Percentiles rank a stretch among this genome's conserved stretches.
Conservation (phyloP, 2,888 invertebrate species). For the Luperina nickerlii region DNA sequence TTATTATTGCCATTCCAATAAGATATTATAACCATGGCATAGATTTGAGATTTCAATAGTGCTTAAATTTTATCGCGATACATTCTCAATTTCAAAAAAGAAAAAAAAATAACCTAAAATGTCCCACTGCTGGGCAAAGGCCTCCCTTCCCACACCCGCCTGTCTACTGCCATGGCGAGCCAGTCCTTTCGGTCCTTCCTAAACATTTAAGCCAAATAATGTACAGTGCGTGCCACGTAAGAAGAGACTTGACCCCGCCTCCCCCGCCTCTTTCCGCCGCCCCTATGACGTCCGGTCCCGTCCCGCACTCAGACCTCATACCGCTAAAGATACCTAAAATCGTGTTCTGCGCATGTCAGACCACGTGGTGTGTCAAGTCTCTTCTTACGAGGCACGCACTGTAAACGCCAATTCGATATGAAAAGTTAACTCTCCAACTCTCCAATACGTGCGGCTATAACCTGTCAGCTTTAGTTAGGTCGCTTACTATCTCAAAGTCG, state of each 20-base stretch:
- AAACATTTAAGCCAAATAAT: background rate
- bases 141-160: too few species aligned
- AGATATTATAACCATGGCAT: background rate
- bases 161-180: background rate
- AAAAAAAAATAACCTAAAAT: too few species aligned
- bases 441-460: background rate
- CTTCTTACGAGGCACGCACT: too few species aligned
- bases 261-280: too few species aligned
- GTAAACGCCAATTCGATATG: background rate
- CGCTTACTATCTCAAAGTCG: background rate
- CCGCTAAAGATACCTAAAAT: too few species aligned
- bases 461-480: background rate
- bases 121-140: too few species aligned
- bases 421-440: conserved; percentile 5
- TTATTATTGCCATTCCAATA: background rate
- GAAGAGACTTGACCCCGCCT: too few species aligned
- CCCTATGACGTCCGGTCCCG: too few species aligned
- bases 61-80: background rate
- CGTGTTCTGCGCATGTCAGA: too few species aligned
- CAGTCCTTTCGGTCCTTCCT: background rate
- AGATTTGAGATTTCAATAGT: background rate
- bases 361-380: too few species aligned
- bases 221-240: too few species aligned
- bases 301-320: too few species aligned
- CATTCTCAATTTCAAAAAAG: background rate